Percentiles rank a stretch among this genome's conserved stretches.
These are phyloP conservation scores for Silurus lanzhouensis DNA, from an alignment of 2,797 vertebrate genomes.

Conservation along the genomic window DNA sequence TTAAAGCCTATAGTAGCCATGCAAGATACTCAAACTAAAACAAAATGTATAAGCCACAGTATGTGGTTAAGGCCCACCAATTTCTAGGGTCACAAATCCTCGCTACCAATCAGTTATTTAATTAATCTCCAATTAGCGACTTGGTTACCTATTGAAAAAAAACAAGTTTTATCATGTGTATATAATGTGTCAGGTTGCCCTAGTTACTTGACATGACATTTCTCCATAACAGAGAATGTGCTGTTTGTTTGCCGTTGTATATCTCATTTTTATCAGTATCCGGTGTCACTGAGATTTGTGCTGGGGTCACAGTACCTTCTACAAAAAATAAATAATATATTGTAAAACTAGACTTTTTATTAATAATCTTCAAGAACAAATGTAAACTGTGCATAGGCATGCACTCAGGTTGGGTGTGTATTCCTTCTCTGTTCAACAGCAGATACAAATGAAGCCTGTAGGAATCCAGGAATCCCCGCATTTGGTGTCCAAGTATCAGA, in stretches of 20 bases:
- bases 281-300: neutral
- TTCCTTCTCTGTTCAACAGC: conserved; percentile 74
- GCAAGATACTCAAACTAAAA: neutral
- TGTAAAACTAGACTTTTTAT: no score
- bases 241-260: neutral
- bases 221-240: no score
- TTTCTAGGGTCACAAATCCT: neutral
- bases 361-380: neutral
- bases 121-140: neutral
- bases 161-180: no score
- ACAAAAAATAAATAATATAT: neutral
- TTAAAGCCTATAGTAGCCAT: neutral
- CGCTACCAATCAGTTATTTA: neutral
- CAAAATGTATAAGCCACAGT: neutral
- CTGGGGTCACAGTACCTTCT: neutral
- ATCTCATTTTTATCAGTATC: neutral
- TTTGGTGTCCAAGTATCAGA: conserved; percentile 82
- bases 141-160: no score
- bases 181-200: no score
- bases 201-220: no score
- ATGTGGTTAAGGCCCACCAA: neutral
- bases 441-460: conserved; percentile 85
- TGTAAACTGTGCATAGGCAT: neutral
- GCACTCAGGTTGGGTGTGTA: neutral
- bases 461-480: conserved; percentile 82